Conservation (phyloP, 2,888 invertebrate genomes). For the Thymelicus sylvestris region DNA sequence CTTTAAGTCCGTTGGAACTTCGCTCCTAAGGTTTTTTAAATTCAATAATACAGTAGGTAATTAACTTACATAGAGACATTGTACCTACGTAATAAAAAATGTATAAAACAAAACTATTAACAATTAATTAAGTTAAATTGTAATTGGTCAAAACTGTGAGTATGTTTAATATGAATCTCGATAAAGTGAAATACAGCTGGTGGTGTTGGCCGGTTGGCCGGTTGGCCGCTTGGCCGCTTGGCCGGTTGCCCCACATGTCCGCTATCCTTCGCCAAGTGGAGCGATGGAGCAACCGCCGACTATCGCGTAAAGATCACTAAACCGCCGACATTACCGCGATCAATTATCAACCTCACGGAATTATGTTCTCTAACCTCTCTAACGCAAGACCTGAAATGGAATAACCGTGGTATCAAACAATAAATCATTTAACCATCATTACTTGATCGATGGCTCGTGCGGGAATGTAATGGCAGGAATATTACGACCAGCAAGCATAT, state of each 20-base stretch:
- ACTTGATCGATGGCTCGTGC: constrained; percentile 2
- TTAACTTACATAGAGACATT: too few relatives aligned
- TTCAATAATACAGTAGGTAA: too few relatives aligned
- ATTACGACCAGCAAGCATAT: background rate
- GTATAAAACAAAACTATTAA: too few relatives aligned
- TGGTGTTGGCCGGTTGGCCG: too few relatives aligned
- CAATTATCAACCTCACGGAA: constrained; percentile 8
- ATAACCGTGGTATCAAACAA: constrained; percentile 4
- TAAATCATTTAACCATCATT: constrained; percentile 23
- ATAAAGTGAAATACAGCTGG: too few relatives aligned
- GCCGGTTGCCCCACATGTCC: constrained; percentile 15
- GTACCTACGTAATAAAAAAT: too few relatives aligned
- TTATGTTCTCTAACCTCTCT: constrained; percentile 9
- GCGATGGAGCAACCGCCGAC: constrained; percentile 22
- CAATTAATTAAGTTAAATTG: too few relatives aligned
- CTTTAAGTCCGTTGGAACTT: too few relatives aligned
- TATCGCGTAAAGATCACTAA: constrained; percentile 25
- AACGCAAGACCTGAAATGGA: background rate
- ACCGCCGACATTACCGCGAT: constrained; percentile 14
- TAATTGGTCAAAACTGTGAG: too few relatives aligned
- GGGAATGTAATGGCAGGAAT: background rate
- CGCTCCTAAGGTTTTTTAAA: too few relatives aligned
- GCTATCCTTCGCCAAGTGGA: constrained; percentile 32
- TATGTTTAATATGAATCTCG: too few relatives aligned
- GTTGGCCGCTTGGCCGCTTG: too few relatives aligned